Evolutionary conservation across 1,140 invertebrate genomes (phyloP), one percentile per base, ranked within the genome.

Genomic region (Ceratosolen fusciceps): DNA sequence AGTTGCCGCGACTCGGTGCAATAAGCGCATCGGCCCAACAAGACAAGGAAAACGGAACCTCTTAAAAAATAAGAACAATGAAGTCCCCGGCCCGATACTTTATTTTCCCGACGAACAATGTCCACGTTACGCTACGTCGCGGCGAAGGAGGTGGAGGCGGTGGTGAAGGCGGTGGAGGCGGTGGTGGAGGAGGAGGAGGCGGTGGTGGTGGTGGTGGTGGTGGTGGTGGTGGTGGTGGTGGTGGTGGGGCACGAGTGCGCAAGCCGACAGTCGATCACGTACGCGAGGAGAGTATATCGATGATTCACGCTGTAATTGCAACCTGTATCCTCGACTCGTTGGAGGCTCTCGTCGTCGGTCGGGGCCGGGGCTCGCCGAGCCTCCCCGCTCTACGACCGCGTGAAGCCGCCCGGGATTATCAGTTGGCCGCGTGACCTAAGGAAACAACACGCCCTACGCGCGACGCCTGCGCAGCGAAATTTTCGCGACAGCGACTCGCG

Each of bases 391-490:
- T 21, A 52, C 21, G 10, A 52, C 9, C 10, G 19, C 10, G 56
- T 62, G 29, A 10, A 14, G 14, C 10, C 4, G 5, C 8, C 19
- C 8, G 29, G 3, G 29, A 62, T 14, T 2, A 58, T 7, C 24
- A 56, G 26, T 24, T 26, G n/a, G 54, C 26, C 1, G 5, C n/a
- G 31, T 4, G 5, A n/a, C 19, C 19, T 34, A 60, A 21, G 34
- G 60, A 65, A 65, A 65, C n/a, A n/a, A n/a, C 31, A 65, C 60
- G 60, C 34, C 60, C 31, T 65, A 26, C 54, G 56, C 56, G 37
- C 54, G 54, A 39, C 70, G 43, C 43, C 39, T 47, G 70, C 70
- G 47, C 47, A 52, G 43, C 31, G 60, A 60, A 60, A 65, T 65
- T 65, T 65, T 65, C 60, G 34, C 14, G 60, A 65, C 3, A 68